Evolutionary conservation across 2,888 invertebrate species (phyloP).

Genomic region (Ophion ventricosus): DNA sequence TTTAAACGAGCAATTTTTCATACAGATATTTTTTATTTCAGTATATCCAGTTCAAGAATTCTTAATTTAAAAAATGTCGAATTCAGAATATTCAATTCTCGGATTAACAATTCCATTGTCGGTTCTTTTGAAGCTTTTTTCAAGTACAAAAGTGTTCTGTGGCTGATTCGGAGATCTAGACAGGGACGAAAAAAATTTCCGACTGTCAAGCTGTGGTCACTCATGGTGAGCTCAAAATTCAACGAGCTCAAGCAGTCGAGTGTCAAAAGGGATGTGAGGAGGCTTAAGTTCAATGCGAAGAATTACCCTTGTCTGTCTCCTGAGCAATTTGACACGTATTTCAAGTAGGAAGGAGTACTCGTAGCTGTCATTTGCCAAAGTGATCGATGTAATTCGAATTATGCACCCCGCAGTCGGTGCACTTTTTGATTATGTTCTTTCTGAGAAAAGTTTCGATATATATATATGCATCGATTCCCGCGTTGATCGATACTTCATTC

Average conservation of each 20-base stretch:
- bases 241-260: neutral
- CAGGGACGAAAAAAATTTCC: neutral
- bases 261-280: neutral
- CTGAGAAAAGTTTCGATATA: neutral
- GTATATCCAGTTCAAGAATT: neutral
- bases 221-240: neutral
- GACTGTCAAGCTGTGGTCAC: neutral
- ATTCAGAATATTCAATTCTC: neutral
- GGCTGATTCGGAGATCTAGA: neutral
- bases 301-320: neutral
- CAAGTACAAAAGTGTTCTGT: neutral
- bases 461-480: neutral
- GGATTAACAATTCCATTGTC: neutral
- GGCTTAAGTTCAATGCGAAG: neutral
- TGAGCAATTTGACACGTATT: neutral
- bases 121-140: neutral
- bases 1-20: neutral
- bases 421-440: neutral
- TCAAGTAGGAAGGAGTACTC: neutral
- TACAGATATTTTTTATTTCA: neutral
- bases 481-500: neutral
- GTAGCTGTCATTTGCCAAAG: neutral
- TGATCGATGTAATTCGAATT: constrained; percentile 1
- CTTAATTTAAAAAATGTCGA: neutral
- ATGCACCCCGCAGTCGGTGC: neutral